Conservation (phyloP, 2,113 vertebrate genomes). For the Hylia prasina region DNA sequence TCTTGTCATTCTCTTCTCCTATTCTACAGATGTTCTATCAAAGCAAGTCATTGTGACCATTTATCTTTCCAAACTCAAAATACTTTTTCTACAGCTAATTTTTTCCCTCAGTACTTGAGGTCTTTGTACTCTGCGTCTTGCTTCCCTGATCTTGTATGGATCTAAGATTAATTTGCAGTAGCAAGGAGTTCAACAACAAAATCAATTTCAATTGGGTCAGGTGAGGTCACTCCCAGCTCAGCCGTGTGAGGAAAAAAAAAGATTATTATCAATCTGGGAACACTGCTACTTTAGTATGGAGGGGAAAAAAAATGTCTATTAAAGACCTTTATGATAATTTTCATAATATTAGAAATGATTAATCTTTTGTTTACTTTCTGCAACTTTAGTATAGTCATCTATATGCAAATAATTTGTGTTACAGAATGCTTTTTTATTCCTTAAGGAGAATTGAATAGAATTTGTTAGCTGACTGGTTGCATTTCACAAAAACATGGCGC, state of each 20-base stretch:
- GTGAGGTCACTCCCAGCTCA: constrained; percentile 78
- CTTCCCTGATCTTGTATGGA: constrained; percentile 77
- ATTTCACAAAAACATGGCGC: not conserved
- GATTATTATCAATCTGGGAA: constrained; percentile 82
- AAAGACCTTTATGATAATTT: constrained; percentile 59
- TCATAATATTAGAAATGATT: constrained; percentile 20
- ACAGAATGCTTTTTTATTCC: not conserved
- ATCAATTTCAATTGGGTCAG: constrained; percentile 92
- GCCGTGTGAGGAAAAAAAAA: constrained; percentile 78
- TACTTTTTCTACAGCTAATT: constrained; percentile 77
- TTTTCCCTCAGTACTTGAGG: constrained; percentile 62
- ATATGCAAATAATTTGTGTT: not conserved
- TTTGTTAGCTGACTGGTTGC: not conserved
- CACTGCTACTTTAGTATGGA: constrained; percentile 35
- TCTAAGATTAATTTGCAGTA: constrained; percentile 85
- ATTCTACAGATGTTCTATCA: constrained; percentile 87
- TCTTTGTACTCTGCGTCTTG: constrained; percentile 75
- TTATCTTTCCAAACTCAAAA: constrained; percentile 88
- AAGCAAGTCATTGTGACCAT: constrained; percentile 86
- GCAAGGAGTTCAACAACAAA: constrained; percentile 86
- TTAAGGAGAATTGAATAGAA: not conserved
- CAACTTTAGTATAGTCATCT: not conserved
- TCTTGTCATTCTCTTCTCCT: constrained; percentile 75
- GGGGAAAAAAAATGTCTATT: not conserved
- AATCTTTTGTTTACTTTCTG: not conserved